Percentiles rank a stretch among this genome's conserved stretches.
These are phyloP conservation scores for Danio aesculapii DNA, from an alignment of 2,797 vertebrate species.

Conservation along the genomic window DNA sequence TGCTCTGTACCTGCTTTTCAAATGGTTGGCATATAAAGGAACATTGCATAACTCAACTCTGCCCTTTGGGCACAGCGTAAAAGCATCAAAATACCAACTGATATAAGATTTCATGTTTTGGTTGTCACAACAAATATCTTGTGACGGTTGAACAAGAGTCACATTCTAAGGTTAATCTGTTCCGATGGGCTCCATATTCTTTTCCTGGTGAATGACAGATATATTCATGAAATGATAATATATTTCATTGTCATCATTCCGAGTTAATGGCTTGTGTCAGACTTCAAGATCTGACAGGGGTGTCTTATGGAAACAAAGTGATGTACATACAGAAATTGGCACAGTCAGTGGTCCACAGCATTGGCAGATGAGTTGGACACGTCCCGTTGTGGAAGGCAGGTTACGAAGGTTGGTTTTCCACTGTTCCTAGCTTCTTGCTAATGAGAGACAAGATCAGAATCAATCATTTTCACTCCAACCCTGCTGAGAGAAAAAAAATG, in stretches of 20 bases:
- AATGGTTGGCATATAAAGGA: background rate
- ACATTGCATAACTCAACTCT: conserved; percentile 10
- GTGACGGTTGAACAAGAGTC: conserved; percentile 7
- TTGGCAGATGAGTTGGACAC: background rate
- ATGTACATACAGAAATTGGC: background rate
- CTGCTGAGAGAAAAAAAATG: too few species aligned
- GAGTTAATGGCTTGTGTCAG: conserved; percentile 19
- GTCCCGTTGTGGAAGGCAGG: background rate
- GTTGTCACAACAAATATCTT: conserved; percentile 19
- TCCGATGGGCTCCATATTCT: background rate
- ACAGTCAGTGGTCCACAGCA: background rate
- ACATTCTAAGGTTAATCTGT: conserved; percentile 8
- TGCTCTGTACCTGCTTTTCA: background rate
- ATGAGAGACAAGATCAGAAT: background rate
- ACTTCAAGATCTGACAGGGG: background rate
- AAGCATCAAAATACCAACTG: conserved; percentile 22
- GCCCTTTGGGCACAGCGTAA: background rate
- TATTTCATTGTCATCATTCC: conserved; percentile 14
- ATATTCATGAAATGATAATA: conserved; percentile 26
- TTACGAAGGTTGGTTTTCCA: background rate
- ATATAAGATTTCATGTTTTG: conserved; percentile 38
- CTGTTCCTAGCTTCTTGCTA: background rate
- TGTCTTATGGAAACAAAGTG: background rate
- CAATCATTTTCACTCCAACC: background rate
- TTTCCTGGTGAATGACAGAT: background rate